phyloP scores from a whole-genome alignment of 2,888 invertebrate species.

The Furcula furcula region DNA sequence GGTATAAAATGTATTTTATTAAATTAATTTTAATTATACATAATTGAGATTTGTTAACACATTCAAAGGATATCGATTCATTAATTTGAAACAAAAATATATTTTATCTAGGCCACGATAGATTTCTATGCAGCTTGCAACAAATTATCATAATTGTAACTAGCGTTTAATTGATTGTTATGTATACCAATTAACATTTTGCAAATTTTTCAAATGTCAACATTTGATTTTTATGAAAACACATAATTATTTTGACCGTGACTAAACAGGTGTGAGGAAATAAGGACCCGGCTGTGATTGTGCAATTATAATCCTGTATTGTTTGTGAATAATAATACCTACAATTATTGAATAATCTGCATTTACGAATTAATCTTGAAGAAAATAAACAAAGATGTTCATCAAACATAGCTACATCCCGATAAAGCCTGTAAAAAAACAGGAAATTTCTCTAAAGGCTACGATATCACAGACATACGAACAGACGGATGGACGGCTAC shows the following conservation, averaged over 20 bases:
- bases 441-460: too few species aligned
- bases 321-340: too few species aligned
- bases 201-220: constrained; percentile 20
- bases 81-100: too few species aligned
- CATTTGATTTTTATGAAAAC: background rate
- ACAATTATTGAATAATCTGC: too few species aligned
- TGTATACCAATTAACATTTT: constrained; percentile 24
- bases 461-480: too few species aligned
- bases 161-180: constrained; percentile 21
- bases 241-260: constrained; percentile 2
- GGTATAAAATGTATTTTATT: constrained; percentile 9
- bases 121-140: constrained; percentile 9
- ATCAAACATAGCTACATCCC: too few species aligned
- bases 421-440: too few species aligned
- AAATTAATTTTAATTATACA: constrained; percentile 16
- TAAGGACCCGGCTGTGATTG: background rate
- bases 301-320: too few species aligned
- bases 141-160: constrained; percentile 19
- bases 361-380: too few species aligned
- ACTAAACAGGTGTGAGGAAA: constrained; percentile 1
- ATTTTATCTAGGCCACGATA: background rate
- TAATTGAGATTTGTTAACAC: constrained; percentile 7
- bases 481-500: too few species aligned
- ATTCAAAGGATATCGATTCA: background rate
- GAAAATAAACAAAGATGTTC: too few species aligned